Evolutionary conservation across 2,797 vertebrate species (phyloP).

Genomic region (Acrocephalus scirpaceus): DNA sequence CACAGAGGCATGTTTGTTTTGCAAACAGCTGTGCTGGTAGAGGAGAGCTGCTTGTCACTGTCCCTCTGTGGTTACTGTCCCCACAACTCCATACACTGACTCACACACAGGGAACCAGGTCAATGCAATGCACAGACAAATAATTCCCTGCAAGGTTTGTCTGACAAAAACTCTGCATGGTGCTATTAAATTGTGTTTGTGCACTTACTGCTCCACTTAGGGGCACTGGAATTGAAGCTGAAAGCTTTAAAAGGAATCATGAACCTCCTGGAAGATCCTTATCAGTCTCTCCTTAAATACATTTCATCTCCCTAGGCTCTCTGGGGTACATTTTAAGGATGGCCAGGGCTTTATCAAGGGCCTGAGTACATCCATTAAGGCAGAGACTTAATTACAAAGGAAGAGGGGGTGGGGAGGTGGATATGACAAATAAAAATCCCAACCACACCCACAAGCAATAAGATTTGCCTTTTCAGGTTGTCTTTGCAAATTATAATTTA

Average conservation of each 20-base stretch:
- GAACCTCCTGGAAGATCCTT: slow-evolving; percentile 3
- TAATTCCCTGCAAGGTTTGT: neutral
- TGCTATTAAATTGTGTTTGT: neutral
- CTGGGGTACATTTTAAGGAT: neutral
- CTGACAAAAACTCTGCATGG: neutral
- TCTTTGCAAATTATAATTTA: neutral
- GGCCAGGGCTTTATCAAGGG: neutral
- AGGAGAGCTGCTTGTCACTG: neutral
- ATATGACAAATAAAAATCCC: neutral
- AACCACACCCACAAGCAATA: neutral
- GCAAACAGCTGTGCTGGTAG: neutral
- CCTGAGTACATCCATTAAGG: slow-evolving; percentile 23
- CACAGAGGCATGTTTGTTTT: neutral
- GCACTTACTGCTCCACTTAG: neutral
- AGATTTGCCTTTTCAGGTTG: neutral
- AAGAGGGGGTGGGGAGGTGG: neutral
- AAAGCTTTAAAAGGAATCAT: slow-evolving; percentile 5
- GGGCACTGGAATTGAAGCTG: neutral
- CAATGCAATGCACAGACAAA: neutral
- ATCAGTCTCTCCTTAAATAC: slow-evolving; percentile 2
- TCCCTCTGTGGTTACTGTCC: neutral
- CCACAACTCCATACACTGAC: neutral
- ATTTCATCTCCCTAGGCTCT: neutral
- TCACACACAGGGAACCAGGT: neutral
- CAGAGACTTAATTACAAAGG: slow-evolving; percentile 19